Percentiles rank a stretch among this genome's conserved stretches.
Evolutionary conservation across 2,888 invertebrate species (phyloP).

Genomic region (Bhutanitis thaidina): DNA sequence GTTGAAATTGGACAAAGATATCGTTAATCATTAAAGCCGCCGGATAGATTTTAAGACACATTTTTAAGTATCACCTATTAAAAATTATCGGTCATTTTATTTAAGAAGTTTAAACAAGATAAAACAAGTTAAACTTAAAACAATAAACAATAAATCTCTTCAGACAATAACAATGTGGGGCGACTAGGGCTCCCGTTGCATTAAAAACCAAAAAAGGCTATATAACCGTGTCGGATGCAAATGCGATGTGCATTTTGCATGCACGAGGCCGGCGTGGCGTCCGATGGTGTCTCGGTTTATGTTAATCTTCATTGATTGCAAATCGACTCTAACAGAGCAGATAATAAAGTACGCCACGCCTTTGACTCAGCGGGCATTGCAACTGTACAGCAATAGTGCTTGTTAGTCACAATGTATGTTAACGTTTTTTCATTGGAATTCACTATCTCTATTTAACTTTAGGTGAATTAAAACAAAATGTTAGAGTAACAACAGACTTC

Average conservation of each 20-base stretch:
- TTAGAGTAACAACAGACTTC: no score
- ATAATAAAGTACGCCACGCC: conserved; percentile 45
- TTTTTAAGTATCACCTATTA: no score
- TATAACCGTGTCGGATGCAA: conserved; percentile 30
- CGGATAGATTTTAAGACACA: no score
- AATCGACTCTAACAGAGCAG: conserved; percentile 52
- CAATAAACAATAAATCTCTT: conserved; percentile 16
- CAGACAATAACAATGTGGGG: conserved; percentile 21
- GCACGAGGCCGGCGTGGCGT: conserved; percentile 41
- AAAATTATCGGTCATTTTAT: no score
- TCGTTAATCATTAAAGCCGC: no score
- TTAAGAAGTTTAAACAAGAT: neutral
- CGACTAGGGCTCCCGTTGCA: conserved; percentile 14
- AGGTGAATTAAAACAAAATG: no score
- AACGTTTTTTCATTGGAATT: no score
- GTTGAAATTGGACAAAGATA: no score
- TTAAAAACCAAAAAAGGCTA: conserved; percentile 28
- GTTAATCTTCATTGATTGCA: conserved; percentile 72
- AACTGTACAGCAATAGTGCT: conserved; percentile 1
- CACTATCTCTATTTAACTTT: no score
- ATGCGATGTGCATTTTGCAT: conserved; percentile 42
- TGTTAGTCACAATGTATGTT: conserved; percentile 2
- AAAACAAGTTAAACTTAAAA: neutral
- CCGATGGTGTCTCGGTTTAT: conserved; percentile 54
- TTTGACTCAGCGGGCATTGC: conserved; percentile 26